A percentile compares a stretch with the other conserved stretches of the same genome.
These are phyloP conservation scores for Cantharis flavilabris DNA, from an alignment of 2,888 invertebrate species.

Conservation along the genomic window DNA sequence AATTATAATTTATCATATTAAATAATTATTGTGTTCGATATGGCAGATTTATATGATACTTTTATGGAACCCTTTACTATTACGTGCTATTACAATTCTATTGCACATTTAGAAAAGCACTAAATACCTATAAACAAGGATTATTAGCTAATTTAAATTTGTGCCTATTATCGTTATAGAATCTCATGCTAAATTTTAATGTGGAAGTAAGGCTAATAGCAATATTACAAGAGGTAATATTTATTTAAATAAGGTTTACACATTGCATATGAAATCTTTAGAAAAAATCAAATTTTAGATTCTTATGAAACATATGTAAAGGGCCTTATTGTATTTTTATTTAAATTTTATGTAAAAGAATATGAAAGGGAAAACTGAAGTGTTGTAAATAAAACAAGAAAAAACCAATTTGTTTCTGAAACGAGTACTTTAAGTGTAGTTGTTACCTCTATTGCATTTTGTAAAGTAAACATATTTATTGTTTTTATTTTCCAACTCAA, in stretches of 20 bases:
- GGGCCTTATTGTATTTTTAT: background rate
- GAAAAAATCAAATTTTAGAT: background rate
- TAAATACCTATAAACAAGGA: background rate
- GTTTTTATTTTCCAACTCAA: background rate
- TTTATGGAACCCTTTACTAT: background rate
- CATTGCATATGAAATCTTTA: background rate
- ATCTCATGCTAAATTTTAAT: background rate
- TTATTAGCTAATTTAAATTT: background rate
- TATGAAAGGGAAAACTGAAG: background rate
- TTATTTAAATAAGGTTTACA: background rate
- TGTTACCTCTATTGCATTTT: background rate
- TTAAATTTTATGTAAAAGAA: background rate
- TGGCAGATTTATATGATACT: background rate
- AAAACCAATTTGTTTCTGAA: background rate
- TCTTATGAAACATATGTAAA: background rate
- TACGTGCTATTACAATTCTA: background rate
- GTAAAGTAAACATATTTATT: background rate
- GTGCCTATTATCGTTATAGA: background rate
- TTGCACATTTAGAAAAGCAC: background rate
- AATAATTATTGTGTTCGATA: background rate
- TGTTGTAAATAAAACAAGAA: background rate
- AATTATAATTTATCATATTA: background rate
- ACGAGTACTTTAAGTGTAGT: background rate
- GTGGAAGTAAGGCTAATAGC: background rate
- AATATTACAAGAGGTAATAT: background rate